These are phyloP conservation scores for Proctacanthus coquilletti DNA, from an alignment of 1,140 invertebrate species.

Conservation along the genomic window DNA sequence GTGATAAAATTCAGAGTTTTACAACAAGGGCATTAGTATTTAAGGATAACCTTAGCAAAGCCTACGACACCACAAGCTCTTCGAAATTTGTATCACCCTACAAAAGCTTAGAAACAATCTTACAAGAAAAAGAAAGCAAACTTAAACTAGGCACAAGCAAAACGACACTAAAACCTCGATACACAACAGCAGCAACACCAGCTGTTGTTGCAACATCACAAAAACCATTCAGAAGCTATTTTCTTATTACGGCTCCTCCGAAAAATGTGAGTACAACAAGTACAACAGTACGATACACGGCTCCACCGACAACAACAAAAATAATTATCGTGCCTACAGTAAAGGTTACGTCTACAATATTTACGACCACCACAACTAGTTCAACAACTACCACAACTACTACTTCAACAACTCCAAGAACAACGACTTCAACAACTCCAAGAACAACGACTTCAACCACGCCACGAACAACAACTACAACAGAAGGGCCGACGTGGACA, in stretches of 20 bases:
- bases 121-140: constrained; percentile 20
- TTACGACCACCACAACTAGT: constrained; percentile 4
- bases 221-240: constrained; percentile 15
- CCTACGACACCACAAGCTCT: constrained; percentile 12
- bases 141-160: constrained; percentile 5
- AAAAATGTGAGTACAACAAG: constrained; percentile 14
- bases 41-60: constrained; percentile 18
- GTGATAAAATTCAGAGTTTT: constrained; percentile 13
- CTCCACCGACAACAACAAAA: constrained; percentile 7
- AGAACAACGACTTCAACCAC: neutral
- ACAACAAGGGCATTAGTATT: constrained; percentile 16
- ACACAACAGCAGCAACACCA: constrained; percentile 7
- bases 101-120: constrained; percentile 23
- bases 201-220: constrained; percentile 10
- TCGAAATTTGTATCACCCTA: constrained; percentile 24
- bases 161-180: constrained; percentile 11
- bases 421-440: constrained; percentile 1
- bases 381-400: constrained; percentile 11
- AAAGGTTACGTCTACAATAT: constrained; percentile 3
- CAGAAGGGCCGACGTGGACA: no score
- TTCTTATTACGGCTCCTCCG: constrained; percentile 9
- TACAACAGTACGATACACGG: constrained; percentile 1
- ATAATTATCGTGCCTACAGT: no score
- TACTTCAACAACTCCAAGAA: neutral
- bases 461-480: constrained; percentile 3